phyloP scores from a whole-genome alignment of 2,113 vertebrate genomes.

The Phaethon lepturus region DNA sequence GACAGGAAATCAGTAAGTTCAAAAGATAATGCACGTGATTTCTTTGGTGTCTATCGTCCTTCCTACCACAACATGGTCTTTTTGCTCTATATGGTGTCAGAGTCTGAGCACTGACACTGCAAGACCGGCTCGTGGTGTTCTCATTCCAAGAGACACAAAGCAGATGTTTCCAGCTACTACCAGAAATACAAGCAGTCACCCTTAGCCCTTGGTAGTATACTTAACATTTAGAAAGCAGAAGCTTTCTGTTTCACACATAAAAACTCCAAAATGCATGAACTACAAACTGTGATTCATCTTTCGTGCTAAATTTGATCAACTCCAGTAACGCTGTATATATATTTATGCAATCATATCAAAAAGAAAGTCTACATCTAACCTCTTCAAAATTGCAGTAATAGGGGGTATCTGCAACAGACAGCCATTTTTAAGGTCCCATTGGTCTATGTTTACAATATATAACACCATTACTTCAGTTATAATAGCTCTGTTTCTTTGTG shows the following conservation, averaged over 20 bases:
- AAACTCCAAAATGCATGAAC: not conserved
- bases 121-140: not conserved
- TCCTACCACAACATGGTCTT: not conserved
- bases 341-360: not conserved
- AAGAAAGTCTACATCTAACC: not conserved
- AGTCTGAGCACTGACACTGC: not conserved
- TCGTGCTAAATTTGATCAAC: not conserved
- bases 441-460: not conserved
- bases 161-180: slow-evolving; percentile 7
- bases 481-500: slow-evolving; percentile 26
- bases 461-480: slow-evolving; percentile 19
- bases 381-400: not conserved
- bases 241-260: slow-evolving; percentile 34
- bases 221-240: slow-evolving; percentile 11
- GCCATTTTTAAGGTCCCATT: not conserved
- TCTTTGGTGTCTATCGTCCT: not conserved
- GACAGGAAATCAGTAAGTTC: slow-evolving; percentile 60
- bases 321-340: not conserved
- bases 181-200: not conserved
- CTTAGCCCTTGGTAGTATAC: not conserved
- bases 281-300: not conserved
- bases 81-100: not conserved
- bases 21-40: slow-evolving; percentile 33
- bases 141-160: slow-evolving; percentile 21
- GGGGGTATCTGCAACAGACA: not conserved